A percentile compares a stretch with the other conserved stretches of the same genome.
Evolutionary conservation across 2,888 invertebrate genomes (phyloP).

Genomic region (Leptopilina drosophilae): DNA sequence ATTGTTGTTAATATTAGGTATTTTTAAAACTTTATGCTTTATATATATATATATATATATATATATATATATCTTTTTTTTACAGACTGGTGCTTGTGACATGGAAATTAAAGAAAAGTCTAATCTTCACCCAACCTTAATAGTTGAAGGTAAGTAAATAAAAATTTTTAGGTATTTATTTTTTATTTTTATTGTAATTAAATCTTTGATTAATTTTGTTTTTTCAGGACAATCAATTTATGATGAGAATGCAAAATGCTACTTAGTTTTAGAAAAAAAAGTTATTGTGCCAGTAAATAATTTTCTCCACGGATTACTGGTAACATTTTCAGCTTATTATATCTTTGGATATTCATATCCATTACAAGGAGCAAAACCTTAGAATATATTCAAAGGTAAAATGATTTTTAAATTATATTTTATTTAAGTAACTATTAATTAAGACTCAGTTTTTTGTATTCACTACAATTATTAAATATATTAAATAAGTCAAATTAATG

Average conservation of each 20-base stretch:
- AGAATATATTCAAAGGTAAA: not conserved
- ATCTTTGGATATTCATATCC: not conserved
- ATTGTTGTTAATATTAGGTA: too few species aligned
- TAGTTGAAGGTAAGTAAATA: not conserved
- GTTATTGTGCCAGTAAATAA: not conserved
- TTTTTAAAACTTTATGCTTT: too few species aligned
- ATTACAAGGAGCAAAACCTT: not conserved
- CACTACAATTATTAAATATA: not conserved
- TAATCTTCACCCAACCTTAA: not conserved
- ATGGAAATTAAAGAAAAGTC: not conserved
- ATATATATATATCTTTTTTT: not conserved
- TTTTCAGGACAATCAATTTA: not conserved
- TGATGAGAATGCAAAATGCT: constrained; percentile 1
- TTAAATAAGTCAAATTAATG: too few species aligned
- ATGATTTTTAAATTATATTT: too few species aligned
- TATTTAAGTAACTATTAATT: not conserved
- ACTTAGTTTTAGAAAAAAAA: not conserved
- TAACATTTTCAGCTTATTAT: not conserved
- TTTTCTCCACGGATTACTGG: not conserved
- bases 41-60: too few species aligned
- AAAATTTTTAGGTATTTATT: not conserved
- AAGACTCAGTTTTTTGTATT: not conserved
- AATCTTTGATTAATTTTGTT: not conserved
- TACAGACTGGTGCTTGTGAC: not conserved
- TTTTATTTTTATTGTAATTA: too few species aligned